Base-by-base conservation (phyloP, 2,888 invertebrate species). In the Gari tellinella region DNA sequence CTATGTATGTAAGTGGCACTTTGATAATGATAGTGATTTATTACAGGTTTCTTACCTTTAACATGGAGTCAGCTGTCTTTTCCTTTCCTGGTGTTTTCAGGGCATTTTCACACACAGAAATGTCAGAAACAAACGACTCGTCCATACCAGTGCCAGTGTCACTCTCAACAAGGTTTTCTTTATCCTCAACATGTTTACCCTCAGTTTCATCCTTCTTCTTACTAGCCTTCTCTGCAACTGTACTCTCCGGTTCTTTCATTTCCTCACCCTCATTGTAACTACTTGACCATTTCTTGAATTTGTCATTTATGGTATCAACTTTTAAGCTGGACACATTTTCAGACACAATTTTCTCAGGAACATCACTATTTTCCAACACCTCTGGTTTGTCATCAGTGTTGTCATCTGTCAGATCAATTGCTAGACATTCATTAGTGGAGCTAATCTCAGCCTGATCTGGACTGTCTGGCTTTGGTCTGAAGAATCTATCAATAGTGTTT, bases 381-480 rank as follows among this genome's bases (percentile, higher is more conserved):
- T 31, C 14, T 17, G 31, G 17, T 4, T 14, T 25, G 17, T 65
- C 43, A 19, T 31, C 48, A 23, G n/a, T 14, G 19, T 46, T 48
- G n/a, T 55, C 56, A 14, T 83, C 82, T 15, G 83, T 84, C 10
- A 86, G 57, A 51, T 89, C 89, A 40, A 84, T 76, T 25, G 86
- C 87, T 37, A 80, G 69, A 53, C 73, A 76, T 25, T 79, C 78
- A 63, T 67, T 87, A 5, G 87, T 88, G 5, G 90, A 88, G 21
- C 83, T 77, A 10, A 88, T 87, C 65, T 88, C 89, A 37, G 84
- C 83, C 58, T 67, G 76, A 67, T 61, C 80, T 48, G 52, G 49
- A 17, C 25, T 51, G 5, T n/a, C 31, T 17, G 25, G 25, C 53
- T 65, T 66, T 43, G 45, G 58, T 43, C 57, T 63, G n/a, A 78